A percentile compares a stretch with the other conserved stretches of the same genome.
phyloP scores from a whole-genome alignment of 2,113 vertebrate genomes.

The Phrynocephalus versicolor region DNA sequence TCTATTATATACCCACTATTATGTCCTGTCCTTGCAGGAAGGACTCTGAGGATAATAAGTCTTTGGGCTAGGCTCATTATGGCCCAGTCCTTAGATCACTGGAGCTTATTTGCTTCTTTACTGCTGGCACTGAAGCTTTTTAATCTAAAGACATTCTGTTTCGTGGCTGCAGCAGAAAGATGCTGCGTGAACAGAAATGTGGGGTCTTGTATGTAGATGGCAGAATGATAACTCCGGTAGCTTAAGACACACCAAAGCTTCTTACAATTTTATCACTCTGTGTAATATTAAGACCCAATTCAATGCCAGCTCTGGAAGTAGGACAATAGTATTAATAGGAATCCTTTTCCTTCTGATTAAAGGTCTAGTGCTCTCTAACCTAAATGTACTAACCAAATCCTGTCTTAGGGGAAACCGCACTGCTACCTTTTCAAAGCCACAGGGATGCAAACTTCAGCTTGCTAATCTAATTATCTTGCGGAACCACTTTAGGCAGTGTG shows the following conservation, averaged over 20 bases:
- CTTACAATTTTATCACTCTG: constrained; percentile 18
- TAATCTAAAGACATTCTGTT: constrained; percentile 9
- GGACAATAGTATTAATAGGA: background rate
- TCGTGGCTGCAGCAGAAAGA: constrained; percentile 16
- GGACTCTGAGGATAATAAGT: background rate
- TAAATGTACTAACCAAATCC: constrained; percentile 43
- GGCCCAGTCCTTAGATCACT: background rate
- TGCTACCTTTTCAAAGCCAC: constrained; percentile 40
- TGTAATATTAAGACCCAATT: constrained; percentile 39
- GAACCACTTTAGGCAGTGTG: constrained; percentile 47
- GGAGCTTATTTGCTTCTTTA: background rate
- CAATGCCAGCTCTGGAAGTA: constrained; percentile 31
- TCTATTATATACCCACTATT: background rate
- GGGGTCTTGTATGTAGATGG: constrained; percentile 4
- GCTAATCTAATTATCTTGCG: constrained; percentile 58
- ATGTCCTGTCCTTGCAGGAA: background rate
- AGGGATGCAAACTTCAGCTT: constrained; percentile 11
- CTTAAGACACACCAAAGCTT: constrained; percentile 25
- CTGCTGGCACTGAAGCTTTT: background rate
- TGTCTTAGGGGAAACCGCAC: constrained; percentile 32
- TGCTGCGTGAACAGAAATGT: constrained; percentile 6
- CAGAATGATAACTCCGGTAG: constrained; percentile 13
- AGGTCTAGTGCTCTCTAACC: constrained; percentile 47
- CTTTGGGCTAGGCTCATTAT: background rate
- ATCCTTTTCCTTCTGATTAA: constrained; percentile 27